A percentile compares a stretch with the other conserved stretches of the same genome.
These are phyloP conservation scores for Ceryle rudis DNA, from an alignment of 2,797 vertebrate genomes.

Conservation along the genomic window DNA sequence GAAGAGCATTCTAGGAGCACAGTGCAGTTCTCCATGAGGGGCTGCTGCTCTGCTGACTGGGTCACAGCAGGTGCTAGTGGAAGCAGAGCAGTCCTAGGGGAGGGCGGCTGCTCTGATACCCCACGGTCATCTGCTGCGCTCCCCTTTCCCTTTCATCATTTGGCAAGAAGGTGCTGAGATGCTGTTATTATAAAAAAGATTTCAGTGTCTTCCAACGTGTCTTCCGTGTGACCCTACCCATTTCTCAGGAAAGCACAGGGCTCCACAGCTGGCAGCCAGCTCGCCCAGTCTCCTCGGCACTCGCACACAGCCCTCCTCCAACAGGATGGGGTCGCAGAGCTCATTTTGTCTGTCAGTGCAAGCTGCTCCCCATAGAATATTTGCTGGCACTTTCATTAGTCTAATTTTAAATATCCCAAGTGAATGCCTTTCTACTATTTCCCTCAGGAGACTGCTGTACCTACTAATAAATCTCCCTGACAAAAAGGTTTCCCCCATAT, in stretches of 20 bases:
- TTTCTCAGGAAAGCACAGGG: neutral
- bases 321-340: neutral
- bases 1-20: neutral
- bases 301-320: neutral
- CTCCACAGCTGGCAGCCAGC: neutral
- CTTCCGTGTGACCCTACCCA: neutral
- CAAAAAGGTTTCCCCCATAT: constrained; percentile 45
- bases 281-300: neutral
- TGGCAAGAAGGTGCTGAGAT: neutral
- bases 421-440: constrained; percentile 23
- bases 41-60: neutral
- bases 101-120: neutral
- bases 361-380: constrained; percentile 5
- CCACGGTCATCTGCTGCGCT: neutral
- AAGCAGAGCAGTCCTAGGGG: neutral
- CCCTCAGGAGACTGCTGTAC: neutral
- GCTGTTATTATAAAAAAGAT: neutral
- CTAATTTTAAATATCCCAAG: constrained; percentile 61
- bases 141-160: neutral
- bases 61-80: neutral
- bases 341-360: constrained; percentile 32
- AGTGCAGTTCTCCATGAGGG: neutral
- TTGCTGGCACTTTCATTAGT: constrained; percentile 62
- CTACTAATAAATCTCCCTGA: constrained; percentile 69
- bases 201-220: neutral